Evolutionary conservation across 2,888 invertebrate species (phyloP).

Genomic region (Prenolepis imparis): DNA sequence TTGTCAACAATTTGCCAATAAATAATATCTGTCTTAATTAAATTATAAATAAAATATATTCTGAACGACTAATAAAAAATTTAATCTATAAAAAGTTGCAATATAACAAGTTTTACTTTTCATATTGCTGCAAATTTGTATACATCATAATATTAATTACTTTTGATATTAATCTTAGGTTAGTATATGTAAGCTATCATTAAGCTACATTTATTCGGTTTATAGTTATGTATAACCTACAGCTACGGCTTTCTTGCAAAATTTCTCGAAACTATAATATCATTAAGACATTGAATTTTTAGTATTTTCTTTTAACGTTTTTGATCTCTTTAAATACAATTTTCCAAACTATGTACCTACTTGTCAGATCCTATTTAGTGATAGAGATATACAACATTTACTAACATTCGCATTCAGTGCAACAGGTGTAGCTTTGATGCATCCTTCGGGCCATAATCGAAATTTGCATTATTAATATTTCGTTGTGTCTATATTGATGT

Average conservation of each 20-base stretch:
- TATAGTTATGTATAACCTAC: background rate
- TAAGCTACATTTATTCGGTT: background rate
- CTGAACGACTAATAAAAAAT: background rate
- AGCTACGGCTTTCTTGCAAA: background rate
- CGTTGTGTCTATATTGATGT: conserved; percentile 8
- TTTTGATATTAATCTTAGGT: background rate
- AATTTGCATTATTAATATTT: conserved; percentile 49
- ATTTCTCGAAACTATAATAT: background rate
- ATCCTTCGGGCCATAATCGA: conserved; percentile 67
- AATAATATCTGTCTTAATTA: background rate
- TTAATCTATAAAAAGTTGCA: background rate
- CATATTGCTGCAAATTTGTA: background rate
- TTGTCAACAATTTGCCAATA: background rate
- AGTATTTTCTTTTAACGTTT: background rate
- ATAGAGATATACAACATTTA: conserved; percentile 65
- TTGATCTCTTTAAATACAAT: background rate
- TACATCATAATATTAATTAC: background rate
- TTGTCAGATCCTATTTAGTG: background rate
- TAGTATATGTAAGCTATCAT: background rate
- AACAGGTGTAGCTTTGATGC: conserved; percentile 75
- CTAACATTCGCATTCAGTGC: conserved; percentile 73
- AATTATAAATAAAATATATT: background rate
- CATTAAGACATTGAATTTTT: background rate
- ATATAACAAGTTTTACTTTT: background rate
- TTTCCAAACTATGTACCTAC: conserved; percentile 6